Conservation (phyloP, 2,888 invertebrate species). For the Melanchra persicariae region DNA sequence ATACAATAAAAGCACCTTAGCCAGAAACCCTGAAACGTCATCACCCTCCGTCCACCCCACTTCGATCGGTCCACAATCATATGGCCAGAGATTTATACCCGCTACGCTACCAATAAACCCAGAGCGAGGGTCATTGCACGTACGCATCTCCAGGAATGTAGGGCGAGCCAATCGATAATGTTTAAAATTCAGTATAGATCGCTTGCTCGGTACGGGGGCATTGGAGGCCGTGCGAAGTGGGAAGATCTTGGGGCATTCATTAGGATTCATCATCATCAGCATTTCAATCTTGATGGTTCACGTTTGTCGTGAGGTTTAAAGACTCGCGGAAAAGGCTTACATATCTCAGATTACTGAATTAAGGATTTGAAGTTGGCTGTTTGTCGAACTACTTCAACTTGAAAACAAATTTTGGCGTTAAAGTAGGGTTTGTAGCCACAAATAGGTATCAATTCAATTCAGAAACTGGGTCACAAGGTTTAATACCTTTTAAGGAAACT, state of each 20-base stretch:
- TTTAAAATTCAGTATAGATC: slow-evolving; percentile 84
- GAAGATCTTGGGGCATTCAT: slow-evolving; percentile 52
- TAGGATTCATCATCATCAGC: slow-evolving; percentile 53
- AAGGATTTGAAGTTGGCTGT: too few relatives aligned
- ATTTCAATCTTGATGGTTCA: slow-evolving; percentile 53
- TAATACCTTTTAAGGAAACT: too few relatives aligned
- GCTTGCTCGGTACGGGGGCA: slow-evolving; percentile 72
- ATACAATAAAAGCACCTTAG: not conserved
- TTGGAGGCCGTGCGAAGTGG: slow-evolving; percentile 60
- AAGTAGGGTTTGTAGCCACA: too few relatives aligned
- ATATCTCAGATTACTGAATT: too few relatives aligned
- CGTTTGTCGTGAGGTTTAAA: slow-evolving; percentile 20
- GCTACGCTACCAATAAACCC: slow-evolving; percentile 71
- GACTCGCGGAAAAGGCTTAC: not conserved
- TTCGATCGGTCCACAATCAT: slow-evolving; percentile 63
- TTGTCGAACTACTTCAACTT: too few relatives aligned
- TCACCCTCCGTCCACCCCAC: slow-evolving; percentile 1
- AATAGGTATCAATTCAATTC: too few relatives aligned
- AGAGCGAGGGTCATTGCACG: slow-evolving; percentile 68
- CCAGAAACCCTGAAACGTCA: slow-evolving; percentile 16
- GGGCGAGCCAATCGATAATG: slow-evolving; percentile 85
- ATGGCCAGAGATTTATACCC: slow-evolving; percentile 69
- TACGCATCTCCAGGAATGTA: slow-evolving; percentile 75
- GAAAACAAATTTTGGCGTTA: too few relatives aligned
- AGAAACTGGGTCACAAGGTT: too few relatives aligned